Evolutionary conservation across 2,113 vertebrate genomes (phyloP).

Genomic region (Dicerorhinus sumatrensis): DNA sequence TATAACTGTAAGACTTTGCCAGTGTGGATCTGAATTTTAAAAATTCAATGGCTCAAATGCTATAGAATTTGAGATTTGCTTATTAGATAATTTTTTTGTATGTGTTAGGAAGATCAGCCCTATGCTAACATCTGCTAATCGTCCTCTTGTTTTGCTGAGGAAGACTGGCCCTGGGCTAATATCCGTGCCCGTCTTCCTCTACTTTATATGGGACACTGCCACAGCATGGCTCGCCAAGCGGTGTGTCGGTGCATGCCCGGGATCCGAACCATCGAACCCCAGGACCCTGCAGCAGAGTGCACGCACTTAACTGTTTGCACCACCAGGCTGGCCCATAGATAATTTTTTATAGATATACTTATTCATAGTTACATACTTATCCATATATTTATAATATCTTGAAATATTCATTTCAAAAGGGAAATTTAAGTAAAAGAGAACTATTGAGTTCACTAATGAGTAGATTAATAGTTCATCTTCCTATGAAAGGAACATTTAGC

Average conservation of each 20-base stretch:
- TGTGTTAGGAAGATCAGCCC: too few relatives aligned
- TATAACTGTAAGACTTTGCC: neutral
- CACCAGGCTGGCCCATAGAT: neutral
- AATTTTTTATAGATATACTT: neutral
- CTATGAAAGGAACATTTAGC: neutral
- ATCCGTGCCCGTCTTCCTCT: too few relatives aligned
- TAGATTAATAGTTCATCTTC: neutral
- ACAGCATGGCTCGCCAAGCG: too few relatives aligned
- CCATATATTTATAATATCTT: neutral
- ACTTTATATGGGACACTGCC: too few relatives aligned
- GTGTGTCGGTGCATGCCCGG: too few relatives aligned
- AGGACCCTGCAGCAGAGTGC: too few relatives aligned
- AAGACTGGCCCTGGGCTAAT: too few relatives aligned
- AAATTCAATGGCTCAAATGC: neutral
- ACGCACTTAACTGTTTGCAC: too few relatives aligned
- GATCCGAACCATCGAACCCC: too few relatives aligned
- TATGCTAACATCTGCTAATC: too few relatives aligned
- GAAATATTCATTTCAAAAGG: slow-evolving; percentile 7
- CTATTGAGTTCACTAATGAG: neutral
- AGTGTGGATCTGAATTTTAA: neutral
- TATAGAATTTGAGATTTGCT: neutral
- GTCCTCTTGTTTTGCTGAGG: too few relatives aligned
- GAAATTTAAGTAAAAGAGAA: neutral
- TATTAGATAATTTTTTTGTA: neutral
- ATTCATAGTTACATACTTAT: neutral